Conservation (phyloP, 2,113 vertebrate species). For the Beaufortia kweichowensis region DNA sequence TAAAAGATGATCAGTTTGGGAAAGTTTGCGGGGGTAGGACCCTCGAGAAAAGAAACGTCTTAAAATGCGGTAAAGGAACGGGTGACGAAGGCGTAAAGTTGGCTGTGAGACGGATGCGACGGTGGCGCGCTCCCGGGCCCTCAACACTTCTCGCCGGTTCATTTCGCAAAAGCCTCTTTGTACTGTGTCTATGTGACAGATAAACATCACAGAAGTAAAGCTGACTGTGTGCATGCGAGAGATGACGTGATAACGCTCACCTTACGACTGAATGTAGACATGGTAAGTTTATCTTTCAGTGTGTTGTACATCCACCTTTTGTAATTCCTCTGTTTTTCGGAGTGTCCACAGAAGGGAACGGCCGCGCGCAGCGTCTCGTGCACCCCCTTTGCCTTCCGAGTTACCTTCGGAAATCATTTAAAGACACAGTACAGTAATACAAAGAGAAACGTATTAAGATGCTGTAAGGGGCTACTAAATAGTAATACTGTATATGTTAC, state of each 20-base stretch:
- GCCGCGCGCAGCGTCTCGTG: conserved; percentile 51
- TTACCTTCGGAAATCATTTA: conserved; percentile 54
- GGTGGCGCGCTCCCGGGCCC: conserved; percentile 68
- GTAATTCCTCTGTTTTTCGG: conserved; percentile 46
- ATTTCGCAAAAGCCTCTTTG: conserved; percentile 73
- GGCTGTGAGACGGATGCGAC: background rate
- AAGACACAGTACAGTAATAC: conserved; percentile 43
- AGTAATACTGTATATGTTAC: too few relatives aligned
- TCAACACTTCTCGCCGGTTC: conserved; percentile 71
- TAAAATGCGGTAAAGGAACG: conserved; percentile 5
- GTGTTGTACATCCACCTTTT: conserved; percentile 40
- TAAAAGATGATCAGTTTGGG: background rate
- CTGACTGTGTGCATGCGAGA: background rate
- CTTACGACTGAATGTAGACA: conserved; percentile 33
- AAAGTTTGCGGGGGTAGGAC: background rate
- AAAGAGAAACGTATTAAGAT: too few relatives aligned
- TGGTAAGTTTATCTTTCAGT: background rate
- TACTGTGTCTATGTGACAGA: conserved; percentile 58
- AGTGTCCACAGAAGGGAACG: conserved; percentile 47
- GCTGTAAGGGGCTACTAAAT: too few relatives aligned
- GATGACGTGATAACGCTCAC: conserved; percentile 22
- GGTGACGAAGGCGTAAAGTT: conserved; percentile 37
- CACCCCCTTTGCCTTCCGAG: conserved; percentile 49
- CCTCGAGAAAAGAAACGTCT: background rate
- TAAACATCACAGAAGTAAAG: background rate